Conservation (phyloP, 2,113 vertebrate genomes). For the Thymallus thymallus region DNA sequence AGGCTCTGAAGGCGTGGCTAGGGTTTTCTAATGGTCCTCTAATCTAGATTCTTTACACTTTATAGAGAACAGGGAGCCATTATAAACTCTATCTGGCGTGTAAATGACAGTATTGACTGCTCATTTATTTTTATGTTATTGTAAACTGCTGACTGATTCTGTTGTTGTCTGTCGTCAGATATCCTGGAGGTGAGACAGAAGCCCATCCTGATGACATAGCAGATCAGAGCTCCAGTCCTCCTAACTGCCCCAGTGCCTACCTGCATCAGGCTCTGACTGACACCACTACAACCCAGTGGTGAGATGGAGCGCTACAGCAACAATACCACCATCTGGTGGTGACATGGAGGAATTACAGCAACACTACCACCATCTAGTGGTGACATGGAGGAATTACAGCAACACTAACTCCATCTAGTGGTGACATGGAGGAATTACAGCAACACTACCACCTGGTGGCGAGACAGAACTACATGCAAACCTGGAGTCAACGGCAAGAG, state of each 20-base stretch:
- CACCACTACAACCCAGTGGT: slow-evolving; percentile 52
- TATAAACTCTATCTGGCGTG: too few species aligned
- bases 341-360: slow-evolving; percentile 37
- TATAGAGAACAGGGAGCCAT: too few species aligned
- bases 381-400: slow-evolving; percentile 43
- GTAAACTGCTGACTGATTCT: background rate
- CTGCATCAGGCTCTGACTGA: slow-evolving; percentile 76
- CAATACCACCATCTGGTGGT: slow-evolving; percentile 72
- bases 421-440: slow-evolving; percentile 46
- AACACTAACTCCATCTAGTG: slow-evolving; percentile 71
- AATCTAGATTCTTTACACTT: too few species aligned
- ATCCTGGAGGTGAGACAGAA: slow-evolving; percentile 98
- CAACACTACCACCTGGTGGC: slow-evolving; percentile 67
- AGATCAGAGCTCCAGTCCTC: slow-evolving; percentile 61
- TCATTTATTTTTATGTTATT: background rate
- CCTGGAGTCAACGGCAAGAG: slow-evolving; percentile 40
- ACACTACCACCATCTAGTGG: slow-evolving; percentile 72
- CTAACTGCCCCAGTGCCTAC: slow-evolving; percentile 81
- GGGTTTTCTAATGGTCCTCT: too few species aligned
- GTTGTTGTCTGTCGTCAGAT: slow-evolving; percentile 68
- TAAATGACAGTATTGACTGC: background rate
- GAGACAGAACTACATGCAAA: slow-evolving; percentile 41
- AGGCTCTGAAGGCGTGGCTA: too few species aligned
- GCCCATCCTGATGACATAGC: slow-evolving; percentile 97
- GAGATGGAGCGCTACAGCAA: too few species aligned